Percentiles rank a stretch among this genome's conserved stretches.
phyloP scores from a whole-genome alignment of 2,888 invertebrate genomes.

The Lasioglossum vierecki region DNA sequence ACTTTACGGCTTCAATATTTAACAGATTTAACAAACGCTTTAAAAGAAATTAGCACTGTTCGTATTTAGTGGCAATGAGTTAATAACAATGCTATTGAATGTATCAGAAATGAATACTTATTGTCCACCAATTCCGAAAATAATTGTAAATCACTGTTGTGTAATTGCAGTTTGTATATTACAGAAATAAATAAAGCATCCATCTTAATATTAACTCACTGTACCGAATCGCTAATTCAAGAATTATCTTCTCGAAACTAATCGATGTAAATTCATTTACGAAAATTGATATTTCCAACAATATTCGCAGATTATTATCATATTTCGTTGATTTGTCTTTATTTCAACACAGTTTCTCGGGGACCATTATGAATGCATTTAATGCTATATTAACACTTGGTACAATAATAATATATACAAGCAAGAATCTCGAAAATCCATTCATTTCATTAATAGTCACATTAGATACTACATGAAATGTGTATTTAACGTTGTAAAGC shows the following conservation, averaged over 20 bases:
- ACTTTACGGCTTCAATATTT: too few relatives aligned
- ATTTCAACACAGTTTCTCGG: background rate
- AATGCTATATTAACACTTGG: background rate
- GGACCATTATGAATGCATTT: background rate
- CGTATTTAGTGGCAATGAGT: background rate
- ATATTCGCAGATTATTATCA: background rate
- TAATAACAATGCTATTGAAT: background rate
- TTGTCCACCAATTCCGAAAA: background rate
- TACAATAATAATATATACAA: background rate
- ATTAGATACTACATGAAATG: too few relatives aligned
- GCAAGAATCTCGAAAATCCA: background rate
- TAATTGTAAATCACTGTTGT: background rate
- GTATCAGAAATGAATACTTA: background rate
- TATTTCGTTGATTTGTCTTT: background rate
- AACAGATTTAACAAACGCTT: too few relatives aligned
- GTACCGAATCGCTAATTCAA: background rate
- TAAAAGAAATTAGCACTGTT: too few relatives aligned
- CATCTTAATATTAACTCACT: background rate
- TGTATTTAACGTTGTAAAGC: background rate
- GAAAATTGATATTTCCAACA: background rate
- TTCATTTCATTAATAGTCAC: too few relatives aligned
- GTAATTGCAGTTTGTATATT: background rate
- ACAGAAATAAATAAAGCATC: background rate
- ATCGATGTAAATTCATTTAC: background rate
- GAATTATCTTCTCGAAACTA: background rate